These are phyloP conservation scores for Drosophila lacicola DNA, from an alignment of 2,888 invertebrate species.

Conservation along the genomic window DNA sequence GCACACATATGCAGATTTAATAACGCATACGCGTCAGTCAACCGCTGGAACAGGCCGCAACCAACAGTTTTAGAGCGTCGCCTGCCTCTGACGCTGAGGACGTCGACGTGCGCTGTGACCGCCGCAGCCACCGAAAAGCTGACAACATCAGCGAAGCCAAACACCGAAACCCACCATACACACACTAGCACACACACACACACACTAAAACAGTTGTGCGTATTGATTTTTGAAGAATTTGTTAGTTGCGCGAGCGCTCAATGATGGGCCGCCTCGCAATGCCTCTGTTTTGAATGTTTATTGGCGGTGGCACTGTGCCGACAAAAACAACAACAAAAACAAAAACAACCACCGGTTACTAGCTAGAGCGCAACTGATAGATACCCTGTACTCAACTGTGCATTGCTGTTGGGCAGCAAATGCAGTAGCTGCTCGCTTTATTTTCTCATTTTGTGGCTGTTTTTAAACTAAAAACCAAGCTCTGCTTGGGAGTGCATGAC, in stretches of 20 bases:
- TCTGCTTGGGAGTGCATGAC: too few species aligned
- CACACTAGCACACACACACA: constrained; percentile 6
- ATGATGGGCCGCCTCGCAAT: constrained; percentile 28
- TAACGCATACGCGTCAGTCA: constrained; percentile 79
- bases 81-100: constrained; percentile 32
- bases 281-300: constrained; percentile 71
- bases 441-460: too few species aligned
- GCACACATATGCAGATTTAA: constrained; percentile 71
- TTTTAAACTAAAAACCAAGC: too few species aligned
- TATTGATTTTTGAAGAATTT: constrained; percentile 74
- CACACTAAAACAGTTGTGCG: constrained; percentile 17
- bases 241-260: constrained; percentile 41
- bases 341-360: neutral
- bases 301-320: constrained; percentile 63
- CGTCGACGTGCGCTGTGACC: constrained; percentile 54
- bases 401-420: too few species aligned
- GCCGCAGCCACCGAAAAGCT: constrained; percentile 67
- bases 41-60: constrained; percentile 75
- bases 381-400: constrained; percentile 3
- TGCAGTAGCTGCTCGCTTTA: too few species aligned
- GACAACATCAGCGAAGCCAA: constrained; percentile 70
- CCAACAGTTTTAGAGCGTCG: constrained; percentile 55
- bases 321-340: constrained; percentile 30
- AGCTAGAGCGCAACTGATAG: neutral
- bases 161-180: constrained; percentile 44